Evolutionary conservation across 2,113 vertebrate genomes (phyloP), one percentile per base, ranked within the genome.

Genomic region (Struthio camelus): DNA sequence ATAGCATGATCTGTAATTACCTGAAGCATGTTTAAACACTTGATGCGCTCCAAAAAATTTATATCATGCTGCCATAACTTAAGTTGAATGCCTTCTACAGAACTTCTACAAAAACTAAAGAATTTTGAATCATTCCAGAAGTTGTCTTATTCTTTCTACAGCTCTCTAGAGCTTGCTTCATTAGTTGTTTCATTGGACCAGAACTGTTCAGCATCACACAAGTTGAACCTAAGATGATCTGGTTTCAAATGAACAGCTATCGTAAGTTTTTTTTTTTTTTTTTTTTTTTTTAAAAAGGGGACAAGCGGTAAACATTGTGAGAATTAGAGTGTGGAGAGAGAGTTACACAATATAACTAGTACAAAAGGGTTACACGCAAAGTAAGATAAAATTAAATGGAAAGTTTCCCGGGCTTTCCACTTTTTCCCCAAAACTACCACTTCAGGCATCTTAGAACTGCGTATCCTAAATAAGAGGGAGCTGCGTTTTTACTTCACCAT

Each of bases 1-100:
- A 75, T 87, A 94, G 82, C 96, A 96, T 96, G 96, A 94, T 89
- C 94, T 92, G 61, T 92, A 95, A 96, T 84, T 84, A 95, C 73
- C 44, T 95, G 89, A 91, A 97, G 73, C 15, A 96, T 73, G 78
- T 89, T 96, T 85, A 95, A 91, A 89, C 80, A 84, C 82, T 83
- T 94, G 14, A 88, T 96, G 67, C 78, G 30, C 59, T 95, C 73
- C 71, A 96, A 78, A 58, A 25, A 72, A 53, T 81, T 94, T 93
- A 86, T 93, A 50, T 90, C 85, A 89, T 28, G 86, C 56, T 93
- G 38, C 78, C 92, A 88, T 70, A 95, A 89, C 85, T 91, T 96
- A 93, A 96, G 79, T 93, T 95, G 82, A 98, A 95, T 86, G 32
- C 48, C 66, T 94, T 93, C 83, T 93, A 89, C 58, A 92, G 84